Evolutionary conservation across 2,797 vertebrate species (phyloP), one percentile per base, ranked within the genome.

Genomic region (Eulemur mongoz): DNA sequence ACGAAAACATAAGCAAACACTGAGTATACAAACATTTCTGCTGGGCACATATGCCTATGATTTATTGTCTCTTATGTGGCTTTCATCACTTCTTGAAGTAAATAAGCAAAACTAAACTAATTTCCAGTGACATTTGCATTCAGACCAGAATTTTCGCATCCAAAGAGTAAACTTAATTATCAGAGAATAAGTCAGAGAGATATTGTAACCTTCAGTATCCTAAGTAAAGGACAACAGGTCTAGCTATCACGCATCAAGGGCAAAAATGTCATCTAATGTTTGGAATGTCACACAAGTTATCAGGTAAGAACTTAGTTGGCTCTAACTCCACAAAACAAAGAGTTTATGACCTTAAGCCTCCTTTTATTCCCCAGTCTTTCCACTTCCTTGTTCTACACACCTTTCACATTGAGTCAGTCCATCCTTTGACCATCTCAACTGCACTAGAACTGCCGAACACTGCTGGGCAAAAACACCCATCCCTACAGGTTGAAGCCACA

Each of bases 1-100:
- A 81, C 80, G 84, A 96, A 98, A 98, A 97, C 48, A 94, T 91
- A 52, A 89, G 94, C 52, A 87, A 93, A 91, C 30, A 23, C 40
- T 93, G 40, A 1, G 59, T 69, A 92, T 69, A 86, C 90, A 97
- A 93, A 91, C 50, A 97, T 27, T 59, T 88, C 52, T 78, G 81
- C 63, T 50, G 52, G 81, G 82, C 35, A 80, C 88, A 85, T 81
- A 91, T 82, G 91, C 57, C 50, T 50, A 75, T 88, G 70, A 96
- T 89, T 75, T 81, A 81, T 92, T 75, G 80, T 78, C 92, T 97
- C 70, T 30, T 79, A 54, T 50, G 57, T 72, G 82, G 57, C 59
- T 95, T 50, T 72, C 18, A 52, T 82, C 30, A 73, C 59, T 23
- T 11, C 30, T 95, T 72, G 7, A 67, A 94, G 92, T 15, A 72